Base-by-base conservation (phyloP, 2,888 invertebrate genomes). In the Prosopocoilus inquinatus region DNA sequence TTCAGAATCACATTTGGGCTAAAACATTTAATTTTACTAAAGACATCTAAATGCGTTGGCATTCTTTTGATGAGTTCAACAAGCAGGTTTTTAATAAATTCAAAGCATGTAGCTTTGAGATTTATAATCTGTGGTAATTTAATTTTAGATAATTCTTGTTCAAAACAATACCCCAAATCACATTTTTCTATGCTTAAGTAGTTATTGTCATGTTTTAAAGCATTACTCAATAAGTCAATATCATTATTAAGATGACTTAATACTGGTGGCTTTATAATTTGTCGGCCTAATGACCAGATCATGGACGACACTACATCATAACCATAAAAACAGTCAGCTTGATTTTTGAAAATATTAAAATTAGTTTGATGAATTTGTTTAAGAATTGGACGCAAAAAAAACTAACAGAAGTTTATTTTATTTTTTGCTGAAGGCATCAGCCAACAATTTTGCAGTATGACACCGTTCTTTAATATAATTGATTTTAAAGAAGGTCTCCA, bases 361-460 rank as follows among this genome's bases (percentile, higher is more conserved):
- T 44, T 44, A 35, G 46, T 20, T 16, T 16, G 11, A 44, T 35
- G 15, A 15, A 44, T 46, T 15, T 45, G 45, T 32, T 52, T 46
- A n/a, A 52, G 15, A 34, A 52, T 46, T 13, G 52, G 52, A n/a
- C 35, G 16, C 16, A 52, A 13, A 44, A 52, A n/a, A 52, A 12
- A 12, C 11, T 52, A 46, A 13, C 33, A 33, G 28, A 15, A 52
- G 20, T 34, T 44, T 34, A 52, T 52, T 45, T 28, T 15, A 9
- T 46, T 33, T 16, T n/a, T 52, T 33, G 3, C 16, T 46, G 36
- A 16, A 52, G 8, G 35, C 13, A 52, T 20, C 15, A 12, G 16
- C 36, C 46, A 52, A 15, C 32, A 34, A 11, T 15, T 44, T 20
- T 12, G 55, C 47, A n/a, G 50, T 50, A 33, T 54, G 34, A 32